Evolutionary conservation across 1,140 invertebrate species (phyloP).

Genomic region (Coptotermes formosanus): DNA sequence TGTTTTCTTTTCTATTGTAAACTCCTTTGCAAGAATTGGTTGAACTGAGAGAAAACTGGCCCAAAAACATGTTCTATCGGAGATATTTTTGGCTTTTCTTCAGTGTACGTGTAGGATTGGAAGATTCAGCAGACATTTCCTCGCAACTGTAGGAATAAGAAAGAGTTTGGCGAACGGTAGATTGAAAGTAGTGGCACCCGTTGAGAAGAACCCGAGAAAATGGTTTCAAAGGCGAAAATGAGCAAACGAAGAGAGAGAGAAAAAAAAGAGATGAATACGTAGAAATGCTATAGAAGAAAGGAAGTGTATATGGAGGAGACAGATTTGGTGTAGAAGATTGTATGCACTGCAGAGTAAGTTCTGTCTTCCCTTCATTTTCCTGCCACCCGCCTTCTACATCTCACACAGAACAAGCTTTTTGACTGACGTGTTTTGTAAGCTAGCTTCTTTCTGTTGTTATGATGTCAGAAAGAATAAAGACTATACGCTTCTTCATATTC

Average conservation of each 20-base stretch:
- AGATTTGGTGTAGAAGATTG: background rate
- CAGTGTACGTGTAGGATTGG: too few relatives aligned
- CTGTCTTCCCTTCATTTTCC: background rate
- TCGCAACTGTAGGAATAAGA: background rate
- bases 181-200: background rate
- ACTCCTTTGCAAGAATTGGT: too few relatives aligned
- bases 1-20: too few relatives aligned
- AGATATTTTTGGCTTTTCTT: too few relatives aligned
- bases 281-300: too few relatives aligned
- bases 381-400: background rate
- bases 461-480: constrained; percentile 8
- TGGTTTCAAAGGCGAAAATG: background rate
- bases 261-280: too few relatives aligned
- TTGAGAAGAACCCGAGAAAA: background rate
- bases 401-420: background rate
- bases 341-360: background rate
- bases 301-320: background rate
- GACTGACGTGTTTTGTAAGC: constrained; percentile 11
- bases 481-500: background rate
- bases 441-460: background rate
- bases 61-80: too few relatives aligned
- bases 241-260: background rate
- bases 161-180: background rate
- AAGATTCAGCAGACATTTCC: too few relatives aligned
- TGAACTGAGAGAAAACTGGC: too few relatives aligned